Percentiles rank a stretch among this genome's conserved stretches.
Evolutionary conservation across 2,113 vertebrate genomes (phyloP).

Genomic region (Thunnus maccoyii): DNA sequence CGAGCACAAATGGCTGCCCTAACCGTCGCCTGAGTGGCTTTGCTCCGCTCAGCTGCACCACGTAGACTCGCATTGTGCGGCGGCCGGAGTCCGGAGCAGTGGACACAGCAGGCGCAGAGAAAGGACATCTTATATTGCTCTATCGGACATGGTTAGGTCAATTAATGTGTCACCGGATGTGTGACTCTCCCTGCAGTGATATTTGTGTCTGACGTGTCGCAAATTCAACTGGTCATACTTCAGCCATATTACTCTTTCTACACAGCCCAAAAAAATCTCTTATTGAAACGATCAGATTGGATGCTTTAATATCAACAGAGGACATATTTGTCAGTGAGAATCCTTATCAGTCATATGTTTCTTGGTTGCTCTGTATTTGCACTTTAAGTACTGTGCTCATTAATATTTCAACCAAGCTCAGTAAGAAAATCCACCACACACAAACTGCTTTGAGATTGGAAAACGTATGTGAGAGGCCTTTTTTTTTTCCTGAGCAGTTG

Average conservation of each 20-base stretch:
- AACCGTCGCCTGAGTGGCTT: conserved; percentile 20
- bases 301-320: neutral
- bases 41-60: conserved; percentile 31
- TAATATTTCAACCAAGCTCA: neutral
- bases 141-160: neutral
- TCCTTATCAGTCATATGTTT: neutral
- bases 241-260: neutral
- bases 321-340: neutral
- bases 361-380: neutral
- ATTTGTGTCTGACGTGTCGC: conserved; percentile 21
- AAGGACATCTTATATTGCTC: neutral
- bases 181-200: neutral
- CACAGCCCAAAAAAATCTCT: neutral
- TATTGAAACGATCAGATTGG: neutral
- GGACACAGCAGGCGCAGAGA: conserved; percentile 9
- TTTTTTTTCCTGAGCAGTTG: neutral
- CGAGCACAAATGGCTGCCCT: conserved; percentile 53
- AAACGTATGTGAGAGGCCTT: neutral
- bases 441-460: neutral
- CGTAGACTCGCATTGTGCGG: conserved; percentile 15
- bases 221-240: neutral
- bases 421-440: neutral
- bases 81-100: neutral
- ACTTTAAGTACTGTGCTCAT: neutral
- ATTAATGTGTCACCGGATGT: conserved; percentile 4